These are phyloP conservation scores for Eulemur albifrons DNA, from an alignment of 2,797 vertebrate genomes.

Conservation along the genomic window DNA sequence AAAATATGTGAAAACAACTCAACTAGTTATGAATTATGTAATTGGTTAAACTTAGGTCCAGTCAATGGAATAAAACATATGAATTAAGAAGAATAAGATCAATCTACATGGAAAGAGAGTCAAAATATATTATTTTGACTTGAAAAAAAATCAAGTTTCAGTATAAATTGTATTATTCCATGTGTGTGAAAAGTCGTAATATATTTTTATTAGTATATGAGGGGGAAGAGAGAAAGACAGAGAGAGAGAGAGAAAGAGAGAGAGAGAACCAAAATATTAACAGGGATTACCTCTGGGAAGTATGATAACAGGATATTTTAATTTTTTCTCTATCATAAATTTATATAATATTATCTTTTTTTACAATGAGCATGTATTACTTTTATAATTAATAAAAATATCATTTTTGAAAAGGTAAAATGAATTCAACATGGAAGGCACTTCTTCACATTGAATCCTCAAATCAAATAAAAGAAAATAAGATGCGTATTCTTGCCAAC, in stretches of 20 bases:
- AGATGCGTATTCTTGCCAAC: background rate
- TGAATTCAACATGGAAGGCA: conserved; percentile 1
- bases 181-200: background rate
- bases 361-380: background rate
- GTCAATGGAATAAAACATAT: conserved; percentile 23
- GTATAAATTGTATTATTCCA: background rate
- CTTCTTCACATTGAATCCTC: background rate
- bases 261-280: conserved; percentile 26
- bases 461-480: conserved; percentile 32
- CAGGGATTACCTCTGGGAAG: background rate
- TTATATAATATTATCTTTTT: background rate
- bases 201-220: background rate
- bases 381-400: conserved; percentile 26
- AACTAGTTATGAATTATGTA: background rate
- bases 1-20: conserved; percentile 41
- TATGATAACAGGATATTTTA: background rate
- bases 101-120: background rate
- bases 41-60: background rate
- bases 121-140: background rate
- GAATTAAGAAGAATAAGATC: conserved; percentile 22
- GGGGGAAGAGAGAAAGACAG: background rate
- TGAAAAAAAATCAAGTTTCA: conserved; percentile 21
- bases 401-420: conserved; percentile 44
- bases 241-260: background rate
- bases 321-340: conserved; percentile 24